These are phyloP conservation scores for Nannospalax galili DNA, from an alignment of 2,113 vertebrate species.

Conservation along the genomic window DNA sequence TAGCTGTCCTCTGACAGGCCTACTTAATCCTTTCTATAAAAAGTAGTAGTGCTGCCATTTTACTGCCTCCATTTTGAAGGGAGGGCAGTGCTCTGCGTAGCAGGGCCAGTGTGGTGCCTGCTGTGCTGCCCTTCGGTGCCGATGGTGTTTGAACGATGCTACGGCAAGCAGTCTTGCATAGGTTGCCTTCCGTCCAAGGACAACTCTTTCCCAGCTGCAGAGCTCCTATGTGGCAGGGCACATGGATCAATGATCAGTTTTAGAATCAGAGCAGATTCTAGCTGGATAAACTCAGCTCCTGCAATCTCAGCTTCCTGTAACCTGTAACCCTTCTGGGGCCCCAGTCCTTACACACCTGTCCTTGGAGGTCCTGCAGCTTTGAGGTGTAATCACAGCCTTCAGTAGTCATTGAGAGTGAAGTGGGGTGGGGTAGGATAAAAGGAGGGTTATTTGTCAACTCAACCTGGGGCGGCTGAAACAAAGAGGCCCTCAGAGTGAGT, in stretches of 20 bases:
- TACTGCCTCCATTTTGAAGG: background rate
- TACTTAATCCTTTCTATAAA: background rate
- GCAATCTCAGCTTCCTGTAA: background rate
- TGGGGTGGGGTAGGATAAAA: background rate
- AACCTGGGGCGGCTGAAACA: background rate
- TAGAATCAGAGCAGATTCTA: background rate
- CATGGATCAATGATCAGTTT: background rate
- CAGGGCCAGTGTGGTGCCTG: background rate
- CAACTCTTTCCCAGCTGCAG: background rate
- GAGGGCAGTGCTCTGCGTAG: background rate
- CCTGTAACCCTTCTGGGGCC: too few relatives aligned
- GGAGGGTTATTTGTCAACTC: background rate
- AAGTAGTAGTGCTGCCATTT: background rate
- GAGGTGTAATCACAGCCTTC: background rate
- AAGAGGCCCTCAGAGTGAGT: background rate
- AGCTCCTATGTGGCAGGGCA: background rate
- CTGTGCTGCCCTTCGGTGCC: background rate
- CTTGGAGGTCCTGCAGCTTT: background rate
- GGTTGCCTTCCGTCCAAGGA: background rate
- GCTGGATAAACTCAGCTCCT: too few relatives aligned
- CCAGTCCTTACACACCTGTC: rapidly evolving
- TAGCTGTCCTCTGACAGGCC: background rate
- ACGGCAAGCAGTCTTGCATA: background rate
- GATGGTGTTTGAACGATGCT: conserved; percentile 3
- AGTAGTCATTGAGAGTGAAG: background rate